Conservation (phyloP, 2,797 vertebrate species). For the Brotula barbata region DNA sequence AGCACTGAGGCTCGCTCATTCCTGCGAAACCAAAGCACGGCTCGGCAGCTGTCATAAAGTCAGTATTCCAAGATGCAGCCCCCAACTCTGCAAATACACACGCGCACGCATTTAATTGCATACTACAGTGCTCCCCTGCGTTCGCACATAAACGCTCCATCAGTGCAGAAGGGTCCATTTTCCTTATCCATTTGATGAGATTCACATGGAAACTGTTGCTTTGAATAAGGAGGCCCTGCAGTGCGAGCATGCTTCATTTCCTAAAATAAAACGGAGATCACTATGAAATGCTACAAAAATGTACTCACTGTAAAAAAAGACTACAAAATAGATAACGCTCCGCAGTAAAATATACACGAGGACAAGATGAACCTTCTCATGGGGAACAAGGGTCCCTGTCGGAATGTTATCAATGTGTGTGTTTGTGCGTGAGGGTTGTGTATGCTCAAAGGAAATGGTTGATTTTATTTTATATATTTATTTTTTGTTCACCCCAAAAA, state of each 20-base stretch:
- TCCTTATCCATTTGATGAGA: conserved; percentile 26
- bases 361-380: no score
- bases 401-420: no score
- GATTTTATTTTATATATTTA: no score
- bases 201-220: neutral
- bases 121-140: conserved; percentile 19
- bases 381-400: no score
- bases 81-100: conserved; percentile 42
- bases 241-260: neutral
- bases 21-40: conserved; percentile 52
- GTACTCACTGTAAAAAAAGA: neutral
- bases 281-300: no score
- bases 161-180: conserved; percentile 35
- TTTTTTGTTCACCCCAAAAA: no score
- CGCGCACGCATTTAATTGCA: conserved; percentile 28
- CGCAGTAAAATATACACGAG: neutral
- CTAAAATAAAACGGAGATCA: neutral
- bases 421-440: no score
- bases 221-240: neutral
- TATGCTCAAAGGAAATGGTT: no score
- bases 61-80: conserved; percentile 55
- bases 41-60: conserved; percentile 62
- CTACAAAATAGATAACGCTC: neutral
- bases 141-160: conserved; percentile 19
- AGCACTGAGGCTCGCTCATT: conserved; percentile 52